These are phyloP conservation scores for Gallinago media DNA, from an alignment of 2,113 vertebrate species.

Conservation along the genomic window DNA sequence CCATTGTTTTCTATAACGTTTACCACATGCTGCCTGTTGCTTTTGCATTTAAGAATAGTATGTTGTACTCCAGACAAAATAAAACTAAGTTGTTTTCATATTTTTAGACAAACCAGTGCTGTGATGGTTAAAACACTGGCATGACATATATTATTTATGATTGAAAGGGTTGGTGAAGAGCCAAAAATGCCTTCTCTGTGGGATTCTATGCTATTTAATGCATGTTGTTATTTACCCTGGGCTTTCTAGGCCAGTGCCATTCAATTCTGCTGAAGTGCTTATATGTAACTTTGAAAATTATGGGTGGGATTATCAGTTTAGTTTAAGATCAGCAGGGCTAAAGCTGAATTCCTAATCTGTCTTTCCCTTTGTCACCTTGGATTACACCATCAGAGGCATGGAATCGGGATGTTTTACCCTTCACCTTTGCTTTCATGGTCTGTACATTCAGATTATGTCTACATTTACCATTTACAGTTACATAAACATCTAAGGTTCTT, in stretches of 20 bases:
- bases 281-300: background rate
- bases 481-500: background rate
- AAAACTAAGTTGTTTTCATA: background rate
- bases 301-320: background rate
- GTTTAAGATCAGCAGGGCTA: background rate
- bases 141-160: background rate
- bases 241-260: background rate
- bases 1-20: conserved; percentile 37
- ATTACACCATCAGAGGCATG: background rate
- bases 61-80: background rate
- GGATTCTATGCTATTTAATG: background rate
- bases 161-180: background rate
- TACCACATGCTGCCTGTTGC: conserved; percentile 20
- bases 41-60: background rate
- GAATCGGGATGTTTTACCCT: background rate
- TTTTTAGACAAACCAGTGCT: background rate
- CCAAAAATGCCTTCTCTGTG: background rate
- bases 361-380: background rate
- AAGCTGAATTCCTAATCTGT: background rate
- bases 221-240: background rate
- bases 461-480: background rate
- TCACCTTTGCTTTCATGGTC: background rate
- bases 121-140: background rate
- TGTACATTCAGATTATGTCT: background rate
- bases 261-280: background rate